phyloP scores from a whole-genome alignment of 1,140 invertebrate species.

The Chelonus insularis region DNA sequence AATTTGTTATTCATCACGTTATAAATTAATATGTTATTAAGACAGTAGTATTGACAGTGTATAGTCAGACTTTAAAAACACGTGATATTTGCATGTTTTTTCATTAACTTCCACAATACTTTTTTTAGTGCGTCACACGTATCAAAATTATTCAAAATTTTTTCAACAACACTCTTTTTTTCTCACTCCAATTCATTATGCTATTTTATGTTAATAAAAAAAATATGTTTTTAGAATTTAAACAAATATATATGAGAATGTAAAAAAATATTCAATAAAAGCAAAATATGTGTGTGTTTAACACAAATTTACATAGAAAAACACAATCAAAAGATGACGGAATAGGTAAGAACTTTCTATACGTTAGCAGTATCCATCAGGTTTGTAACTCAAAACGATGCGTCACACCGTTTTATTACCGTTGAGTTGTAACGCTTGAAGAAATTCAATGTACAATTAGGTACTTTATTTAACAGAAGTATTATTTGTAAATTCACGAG shows the following conservation, averaged over 20 bases:
- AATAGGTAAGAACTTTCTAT: neutral
- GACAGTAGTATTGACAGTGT: slow-evolving; percentile 7
- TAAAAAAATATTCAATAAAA: no score
- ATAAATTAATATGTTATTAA: neutral
- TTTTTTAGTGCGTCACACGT: neutral
- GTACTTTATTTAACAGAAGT: neutral
- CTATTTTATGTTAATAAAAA: no score
- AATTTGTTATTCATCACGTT: no score
- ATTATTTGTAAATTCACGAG: no score
- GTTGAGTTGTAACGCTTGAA: neutral
- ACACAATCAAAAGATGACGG: neutral
- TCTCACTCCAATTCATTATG: no score
- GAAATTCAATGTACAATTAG: neutral
- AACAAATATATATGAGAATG: no score
- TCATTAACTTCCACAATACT: neutral
- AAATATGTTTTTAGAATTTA: no score
- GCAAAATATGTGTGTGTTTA: no score
- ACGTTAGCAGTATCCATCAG: neutral
- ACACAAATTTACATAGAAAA: no score
- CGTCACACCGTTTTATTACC: neutral
- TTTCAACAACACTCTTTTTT: no score
- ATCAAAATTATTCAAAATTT: no score
- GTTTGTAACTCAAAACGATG: neutral
- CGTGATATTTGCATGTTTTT: slow-evolving; percentile 20
- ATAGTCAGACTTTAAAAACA: slow-evolving; percentile 6